Evolutionary conservation across 2,888 invertebrate species (phyloP), one percentile per base, ranked within the genome.

Genomic region (Anagyrus pseudococci): DNA sequence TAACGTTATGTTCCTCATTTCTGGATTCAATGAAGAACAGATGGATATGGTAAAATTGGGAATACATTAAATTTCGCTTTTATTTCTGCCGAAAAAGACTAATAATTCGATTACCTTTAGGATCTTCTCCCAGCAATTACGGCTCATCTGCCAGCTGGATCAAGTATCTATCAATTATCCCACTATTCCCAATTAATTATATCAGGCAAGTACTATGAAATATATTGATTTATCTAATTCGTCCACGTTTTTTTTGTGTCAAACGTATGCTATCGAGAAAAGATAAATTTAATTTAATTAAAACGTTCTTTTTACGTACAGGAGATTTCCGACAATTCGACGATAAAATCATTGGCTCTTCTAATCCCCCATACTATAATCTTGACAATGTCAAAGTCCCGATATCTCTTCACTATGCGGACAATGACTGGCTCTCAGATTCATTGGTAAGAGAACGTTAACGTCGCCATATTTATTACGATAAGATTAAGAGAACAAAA

Each of bases 151-250:
- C 91, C 92, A 0, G 89, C 90, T 1, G 91, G 91, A 4, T 83
- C 88, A 0, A 84, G 91, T 0, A 85, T 86, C 1, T 85, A 86
- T 70, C 91, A 92, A 76, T 76, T 92, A 7, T 81, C 87, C 4
- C 93, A 93, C 77, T 93, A 86, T 73, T 88, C 83, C 0, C 93
- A 93, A 80, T 82, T 86, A 22, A 84, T 87, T 25, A 72, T 76
- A 7, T 84, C 84, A 23, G 54, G 71, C 70, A 66, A 70, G 61
- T 29, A 8, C 8, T n/a, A n/a, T n/a, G n/a, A n/a, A n/a, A n/a
- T n/a, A n/a, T n/a, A n/a, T n/a, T n/a, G n/a, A n/a, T n/a, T n/a
- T n/a, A n/a, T n/a, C n/a, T n/a, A n/a, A n/a, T n/a, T n/a, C n/a
- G n/a, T n/a, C n/a, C n/a, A n/a, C n/a, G n/a, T n/a, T n/a, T n/a